A percentile compares a stretch with the other conserved stretches of the same genome.
phyloP scores from a whole-genome alignment of 2,113 vertebrate species.

The Dryoscopus gambensis region DNA sequence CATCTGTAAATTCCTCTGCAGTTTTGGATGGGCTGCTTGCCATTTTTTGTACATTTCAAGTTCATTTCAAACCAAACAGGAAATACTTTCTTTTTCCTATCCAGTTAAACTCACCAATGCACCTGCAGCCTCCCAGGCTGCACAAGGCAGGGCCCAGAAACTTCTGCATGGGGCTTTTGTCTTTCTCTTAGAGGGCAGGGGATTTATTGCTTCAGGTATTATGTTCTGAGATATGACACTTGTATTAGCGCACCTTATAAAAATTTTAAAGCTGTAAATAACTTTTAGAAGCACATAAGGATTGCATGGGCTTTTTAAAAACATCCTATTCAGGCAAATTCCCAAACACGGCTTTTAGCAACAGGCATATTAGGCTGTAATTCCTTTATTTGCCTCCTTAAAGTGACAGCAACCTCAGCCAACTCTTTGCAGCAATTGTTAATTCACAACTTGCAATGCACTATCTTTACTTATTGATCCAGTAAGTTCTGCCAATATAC shows the following conservation, averaged over 20 bases:
- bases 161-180: not conserved
- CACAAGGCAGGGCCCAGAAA: not conserved
- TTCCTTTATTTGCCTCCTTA: not conserved
- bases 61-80: not conserved
- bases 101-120: fast-evolving
- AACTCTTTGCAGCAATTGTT: not conserved
- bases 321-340: not conserved
- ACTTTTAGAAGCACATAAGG: not conserved
- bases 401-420: not conserved
- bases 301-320: not conserved
- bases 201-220: not conserved
- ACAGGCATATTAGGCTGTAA: not conserved
- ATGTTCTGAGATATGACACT: not conserved
- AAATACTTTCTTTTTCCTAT: not conserved
- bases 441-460: not conserved
- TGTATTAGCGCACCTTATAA: not conserved
- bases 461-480: not conserved
- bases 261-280: not conserved
- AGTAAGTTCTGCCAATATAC: not conserved
- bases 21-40: not conserved
- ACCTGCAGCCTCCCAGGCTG: not conserved
- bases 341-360: not conserved
- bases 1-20: not conserved
- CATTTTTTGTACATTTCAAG: not conserved
- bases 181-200: not conserved